Base-by-base conservation (phyloP, 1,140 invertebrate genomes). In the Trichoplusia ni region DNA sequence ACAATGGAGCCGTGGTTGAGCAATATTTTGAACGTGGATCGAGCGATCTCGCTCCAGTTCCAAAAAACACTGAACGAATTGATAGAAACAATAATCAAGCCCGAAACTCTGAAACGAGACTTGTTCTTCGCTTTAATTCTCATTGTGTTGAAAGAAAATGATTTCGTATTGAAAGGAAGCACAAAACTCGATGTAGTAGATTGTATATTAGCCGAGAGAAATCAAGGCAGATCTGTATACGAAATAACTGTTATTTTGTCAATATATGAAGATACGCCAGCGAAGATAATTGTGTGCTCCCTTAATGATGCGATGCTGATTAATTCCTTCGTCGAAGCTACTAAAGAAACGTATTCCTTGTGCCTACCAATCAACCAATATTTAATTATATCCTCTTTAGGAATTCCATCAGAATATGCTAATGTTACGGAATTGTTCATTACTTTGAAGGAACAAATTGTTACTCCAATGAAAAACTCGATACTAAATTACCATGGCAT, bases 71-170 rank as follows among this genome's bases (percentile, higher is more conserved):
- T 73, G 51, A 67, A 40, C 59, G 44, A 58, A 64, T 58, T 75
- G 54, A 69, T 75, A 59, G 71, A 75, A 51, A 68, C 68, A 61
- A 74, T 79, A 78, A 77, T 80, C 67, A 79, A 75, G 67, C 73
- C 76, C 21, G 69, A 71, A 38, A 59, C 62, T 63, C 73, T 80
- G 58, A 74, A 73, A 40, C 53, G 65, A 23, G 75, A 79, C 40
- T 64, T 79, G 46, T 73, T 79, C 60, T 71, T 75, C 44, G 63
- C 73, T 51, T 65, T 78, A 58, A 65, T 82, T 40, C 73, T 78
- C 60, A 64, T 73, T 66, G 67, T 77, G 44, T 77, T 78, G 69
- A 74, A 73, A 53, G 73, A 76, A 70, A 78, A 77, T 66, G 65
- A 73, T 63, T 75, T 82, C 40, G 46, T 68, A 18, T 68, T 67